Evolutionary conservation across 1,140 invertebrate species (phyloP).

Genomic region (Hycleus phaleratus): DNA sequence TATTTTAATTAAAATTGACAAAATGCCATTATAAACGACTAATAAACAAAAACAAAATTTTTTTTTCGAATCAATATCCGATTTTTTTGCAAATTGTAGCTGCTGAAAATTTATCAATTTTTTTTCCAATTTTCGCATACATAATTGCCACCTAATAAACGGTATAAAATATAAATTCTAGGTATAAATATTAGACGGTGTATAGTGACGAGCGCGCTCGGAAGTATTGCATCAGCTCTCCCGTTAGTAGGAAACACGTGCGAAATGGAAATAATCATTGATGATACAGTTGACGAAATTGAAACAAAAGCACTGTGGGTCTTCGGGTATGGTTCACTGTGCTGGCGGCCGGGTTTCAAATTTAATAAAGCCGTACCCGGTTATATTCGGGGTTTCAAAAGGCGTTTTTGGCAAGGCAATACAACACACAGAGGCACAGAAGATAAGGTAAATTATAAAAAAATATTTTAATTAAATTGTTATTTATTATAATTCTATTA

Average conservation of each 20-base stretch:
- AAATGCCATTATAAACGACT: too few species aligned
- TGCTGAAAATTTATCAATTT: too few species aligned
- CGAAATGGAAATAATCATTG: constrained; percentile 12
- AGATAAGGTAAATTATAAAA: constrained; percentile 53
- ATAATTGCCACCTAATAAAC: too few species aligned
- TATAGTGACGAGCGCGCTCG: not conserved
- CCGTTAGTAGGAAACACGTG: not conserved
- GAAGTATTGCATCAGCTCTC: constrained; percentile 14
- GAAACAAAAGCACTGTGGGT: constrained; percentile 55
- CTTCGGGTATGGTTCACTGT: constrained; percentile 80
- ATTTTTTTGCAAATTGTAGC: too few species aligned
- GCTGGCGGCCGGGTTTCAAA: constrained; percentile 80
- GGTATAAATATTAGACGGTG: too few species aligned
- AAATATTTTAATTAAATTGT: not conserved
- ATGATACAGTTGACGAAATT: constrained; percentile 21
- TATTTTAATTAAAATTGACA: too few species aligned
- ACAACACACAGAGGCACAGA: constrained; percentile 69
- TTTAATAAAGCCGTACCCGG: constrained; percentile 64
- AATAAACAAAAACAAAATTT: too few species aligned
- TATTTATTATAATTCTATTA: constrained; percentile 19
- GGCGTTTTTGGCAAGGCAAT: constrained; percentile 84
- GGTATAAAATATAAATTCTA: too few species aligned
- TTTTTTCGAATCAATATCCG: too few species aligned
- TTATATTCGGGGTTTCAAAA: constrained; percentile 63
- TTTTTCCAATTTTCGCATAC: too few species aligned